These are phyloP conservation scores for Sisor rabdophorus DNA, from an alignment of 2,113 vertebrate species.

Conservation along the genomic window DNA sequence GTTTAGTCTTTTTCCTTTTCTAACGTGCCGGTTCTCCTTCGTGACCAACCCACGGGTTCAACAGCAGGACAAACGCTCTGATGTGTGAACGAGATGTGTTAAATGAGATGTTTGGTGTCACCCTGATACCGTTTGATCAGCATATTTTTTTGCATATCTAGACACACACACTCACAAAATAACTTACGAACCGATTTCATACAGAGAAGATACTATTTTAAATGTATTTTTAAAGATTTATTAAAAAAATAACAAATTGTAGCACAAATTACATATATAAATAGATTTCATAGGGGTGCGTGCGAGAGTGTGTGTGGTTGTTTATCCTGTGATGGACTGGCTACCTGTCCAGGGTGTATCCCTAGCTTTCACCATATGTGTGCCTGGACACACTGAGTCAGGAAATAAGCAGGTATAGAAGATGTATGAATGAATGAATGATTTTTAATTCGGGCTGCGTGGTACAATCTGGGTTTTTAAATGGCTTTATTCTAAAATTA, in stretches of 20 bases:
- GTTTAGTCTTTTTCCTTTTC: slow-evolving; percentile 8
- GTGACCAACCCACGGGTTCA: neutral
- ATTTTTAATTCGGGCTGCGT: neutral
- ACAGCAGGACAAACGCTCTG: neutral
- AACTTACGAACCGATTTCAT: neutral
- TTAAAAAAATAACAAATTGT: neutral
- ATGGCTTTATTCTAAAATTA: neutral
- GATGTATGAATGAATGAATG: too few species aligned
- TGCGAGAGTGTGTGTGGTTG: too few species aligned
- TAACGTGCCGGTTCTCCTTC: neutral
- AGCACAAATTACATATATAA: neutral
- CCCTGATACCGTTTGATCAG: neutral
- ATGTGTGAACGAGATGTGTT: slow-evolving; percentile 1
- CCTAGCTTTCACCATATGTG: neutral
- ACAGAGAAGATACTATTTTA: too few species aligned
- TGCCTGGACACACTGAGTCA: too few species aligned
- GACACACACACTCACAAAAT: neutral
- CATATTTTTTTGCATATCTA: neutral
- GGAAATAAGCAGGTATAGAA: too few species aligned
- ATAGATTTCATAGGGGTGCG: too few species aligned
- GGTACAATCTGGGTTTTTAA: neutral
- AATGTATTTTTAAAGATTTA: neutral
- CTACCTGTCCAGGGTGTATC: neutral
- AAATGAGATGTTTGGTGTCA: neutral
- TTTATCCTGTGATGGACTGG: too few species aligned